Evolutionary conservation across 2,888 invertebrate genomes (phyloP).

Genomic region (Trissoscelio sp.): DNA sequence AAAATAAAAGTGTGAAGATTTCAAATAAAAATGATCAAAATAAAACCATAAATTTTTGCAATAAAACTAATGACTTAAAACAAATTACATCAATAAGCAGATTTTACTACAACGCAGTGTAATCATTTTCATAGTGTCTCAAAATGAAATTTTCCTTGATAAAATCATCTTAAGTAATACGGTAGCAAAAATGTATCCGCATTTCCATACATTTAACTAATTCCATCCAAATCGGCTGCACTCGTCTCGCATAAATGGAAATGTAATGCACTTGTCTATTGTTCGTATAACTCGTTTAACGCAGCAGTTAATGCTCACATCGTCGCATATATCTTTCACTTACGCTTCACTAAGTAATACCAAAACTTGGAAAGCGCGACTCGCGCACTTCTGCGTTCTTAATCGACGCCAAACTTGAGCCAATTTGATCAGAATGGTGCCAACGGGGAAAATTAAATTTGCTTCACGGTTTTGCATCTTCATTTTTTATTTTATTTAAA

Average conservation of each 20-base stretch:
- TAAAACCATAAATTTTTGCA: too few species aligned
- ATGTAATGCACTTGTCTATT: conserved; percentile 53
- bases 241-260: conserved; percentile 27
- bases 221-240: conserved; percentile 16
- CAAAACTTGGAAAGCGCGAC: conserved; percentile 32
- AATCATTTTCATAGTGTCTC: too few species aligned
- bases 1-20: too few species aligned
- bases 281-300: conserved; percentile 55
- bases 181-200: conserved; percentile 26
- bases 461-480: too few species aligned
- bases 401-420: conserved; percentile 20
- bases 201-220: conserved; percentile 35
- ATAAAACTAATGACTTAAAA: too few species aligned
- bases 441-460: too few species aligned
- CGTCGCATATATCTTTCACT: conserved; percentile 48
- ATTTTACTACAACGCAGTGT: too few species aligned
- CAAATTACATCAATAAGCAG: too few species aligned
- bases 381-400: not conserved
- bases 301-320: conserved; percentile 37
- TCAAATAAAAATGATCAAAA: too few species aligned
- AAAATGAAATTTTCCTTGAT: too few species aligned
- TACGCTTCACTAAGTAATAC: conserved; percentile 45
- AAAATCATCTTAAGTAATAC: too few species aligned
- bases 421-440: conserved; percentile 40
- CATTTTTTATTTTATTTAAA: too few species aligned